Evolutionary conservation across 1,140 invertebrate genomes (phyloP).

Genomic region (Liolophura sinensis): DNA sequence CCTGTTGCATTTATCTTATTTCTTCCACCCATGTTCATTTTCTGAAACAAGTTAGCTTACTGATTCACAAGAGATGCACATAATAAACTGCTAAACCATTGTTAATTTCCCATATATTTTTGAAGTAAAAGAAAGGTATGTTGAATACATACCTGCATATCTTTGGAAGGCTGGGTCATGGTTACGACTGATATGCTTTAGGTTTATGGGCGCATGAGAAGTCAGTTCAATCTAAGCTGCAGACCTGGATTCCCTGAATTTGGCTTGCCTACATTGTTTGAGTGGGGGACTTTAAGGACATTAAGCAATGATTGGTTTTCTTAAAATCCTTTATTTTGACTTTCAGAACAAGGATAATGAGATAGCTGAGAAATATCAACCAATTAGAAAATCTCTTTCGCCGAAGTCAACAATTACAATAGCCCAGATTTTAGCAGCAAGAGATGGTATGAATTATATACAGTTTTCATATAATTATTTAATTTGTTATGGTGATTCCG

Average conservation of each 20-base stretch:
- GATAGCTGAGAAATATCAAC: slow-evolving; percentile 72
- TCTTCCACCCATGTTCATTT: background rate
- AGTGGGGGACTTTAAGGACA: too few relatives aligned
- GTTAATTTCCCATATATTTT: too few relatives aligned
- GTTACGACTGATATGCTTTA: background rate
- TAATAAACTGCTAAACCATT: background rate
- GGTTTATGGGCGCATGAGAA: too few relatives aligned
- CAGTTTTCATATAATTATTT: too few relatives aligned
- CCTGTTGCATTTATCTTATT: slow-evolving; percentile 1
- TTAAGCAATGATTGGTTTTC: too few relatives aligned
- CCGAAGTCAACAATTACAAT: slow-evolving; percentile 69
- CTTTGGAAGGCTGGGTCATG: background rate
- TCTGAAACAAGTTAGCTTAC: background rate
- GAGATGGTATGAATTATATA: slow-evolving; percentile 65
- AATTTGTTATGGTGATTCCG: too few relatives aligned
- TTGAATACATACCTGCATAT: background rate
- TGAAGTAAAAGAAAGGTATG: too few relatives aligned
- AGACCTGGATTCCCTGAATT: too few relatives aligned
- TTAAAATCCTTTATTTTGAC: slow-evolving; percentile 8
- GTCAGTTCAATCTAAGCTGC: background rate
- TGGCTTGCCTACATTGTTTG: too few relatives aligned
- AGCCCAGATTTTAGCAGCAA: slow-evolving; percentile 77
- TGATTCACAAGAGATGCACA: background rate
- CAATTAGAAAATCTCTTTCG: slow-evolving; percentile 68
- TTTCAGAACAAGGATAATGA: slow-evolving; percentile 69